Conservation (phyloP, 1,140 invertebrate genomes). For the Aethina tumida region DNA sequence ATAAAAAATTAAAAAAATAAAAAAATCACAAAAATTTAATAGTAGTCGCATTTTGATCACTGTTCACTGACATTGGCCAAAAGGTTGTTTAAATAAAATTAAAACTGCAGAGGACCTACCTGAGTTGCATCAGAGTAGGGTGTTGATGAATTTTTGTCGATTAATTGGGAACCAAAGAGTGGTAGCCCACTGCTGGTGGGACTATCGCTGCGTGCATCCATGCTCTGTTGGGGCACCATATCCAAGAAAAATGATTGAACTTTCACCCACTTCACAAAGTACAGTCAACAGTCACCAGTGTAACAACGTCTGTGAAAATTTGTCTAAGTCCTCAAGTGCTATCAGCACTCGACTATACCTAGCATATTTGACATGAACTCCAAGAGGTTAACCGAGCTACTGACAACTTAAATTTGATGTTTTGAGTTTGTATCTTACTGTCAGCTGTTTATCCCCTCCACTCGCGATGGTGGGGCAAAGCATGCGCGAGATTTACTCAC, state of each 20-base stretch:
- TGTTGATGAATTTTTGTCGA: slow-evolving; percentile 82
- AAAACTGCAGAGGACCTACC: slow-evolving; percentile 46
- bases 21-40: too few species aligned
- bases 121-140: slow-evolving; percentile 95
- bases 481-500: too few species aligned
- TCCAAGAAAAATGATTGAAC: slow-evolving; percentile 11
- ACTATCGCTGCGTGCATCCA: slow-evolving; percentile 39
- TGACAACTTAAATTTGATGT: slow-evolving; percentile 28
- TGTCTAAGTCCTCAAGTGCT: slow-evolving; percentile 29
- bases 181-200: slow-evolving; percentile 37
- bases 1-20: too few species aligned
- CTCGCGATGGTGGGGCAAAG: slow-evolving; percentile 13
- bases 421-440: slow-evolving; percentile 31
- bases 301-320: slow-evolving; percentile 20
- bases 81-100: slow-evolving; percentile 5
- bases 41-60: too few species aligned
- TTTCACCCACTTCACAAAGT: slow-evolving; percentile 6
- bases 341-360: slow-evolving; percentile 24
- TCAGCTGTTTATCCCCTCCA: slow-evolving; percentile 30
- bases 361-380: slow-evolving; percentile 21
- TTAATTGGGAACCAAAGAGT: slow-evolving; percentile 74
- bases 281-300: too few species aligned
- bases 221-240: slow-evolving; percentile 52
- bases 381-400: slow-evolving; percentile 25
- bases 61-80: too few species aligned